A percentile compares a stretch with the other conserved stretches of the same genome.
These are phyloP conservation scores for Platerodrilus igneus DNA, from an alignment of 2,888 invertebrate genomes.

Conservation along the genomic window DNA sequence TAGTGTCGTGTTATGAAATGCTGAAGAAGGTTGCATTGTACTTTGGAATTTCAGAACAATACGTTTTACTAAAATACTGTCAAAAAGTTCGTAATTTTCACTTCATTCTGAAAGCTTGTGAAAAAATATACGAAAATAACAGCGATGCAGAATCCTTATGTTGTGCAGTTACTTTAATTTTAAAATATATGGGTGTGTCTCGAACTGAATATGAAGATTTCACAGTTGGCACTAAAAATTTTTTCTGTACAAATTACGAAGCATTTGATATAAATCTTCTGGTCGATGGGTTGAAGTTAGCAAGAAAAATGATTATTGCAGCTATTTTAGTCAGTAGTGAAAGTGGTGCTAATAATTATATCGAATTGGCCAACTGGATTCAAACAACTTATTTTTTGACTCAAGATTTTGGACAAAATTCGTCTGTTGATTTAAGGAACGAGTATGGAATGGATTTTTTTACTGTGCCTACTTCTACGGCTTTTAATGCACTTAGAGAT, in stretches of 20 bases:
- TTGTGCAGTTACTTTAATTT: constrained; percentile 29
- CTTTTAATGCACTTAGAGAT: constrained; percentile 24
- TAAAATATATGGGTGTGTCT: constrained; percentile 28
- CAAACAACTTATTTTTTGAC: constrained; percentile 9
- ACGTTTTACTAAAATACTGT: constrained; percentile 30
- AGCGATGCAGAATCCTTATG: constrained; percentile 27
- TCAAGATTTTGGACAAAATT: background rate
- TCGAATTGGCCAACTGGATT: constrained; percentile 22
- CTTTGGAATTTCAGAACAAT: constrained; percentile 25
- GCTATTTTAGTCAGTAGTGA: constrained; percentile 29
- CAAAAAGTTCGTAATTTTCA: constrained; percentile 28
- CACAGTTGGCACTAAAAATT: no score
- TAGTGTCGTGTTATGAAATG: no score
- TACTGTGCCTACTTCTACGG: constrained; percentile 17
- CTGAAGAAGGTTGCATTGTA: constrained; percentile 30
- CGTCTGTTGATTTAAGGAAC: background rate
- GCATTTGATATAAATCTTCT: constrained; percentile 12
- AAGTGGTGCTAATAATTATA: constrained; percentile 14
- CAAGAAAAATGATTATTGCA: constrained; percentile 28
- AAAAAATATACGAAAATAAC: constrained; percentile 26
- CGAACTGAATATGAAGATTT: no score
- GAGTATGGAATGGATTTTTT: no score
- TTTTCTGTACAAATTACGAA: no score
- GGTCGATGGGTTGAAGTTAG: constrained; percentile 26
- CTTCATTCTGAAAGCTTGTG: constrained; percentile 27